phyloP scores from a whole-genome alignment of 2,888 invertebrate genomes.

The Steinernema hermaphroditum region DNA sequence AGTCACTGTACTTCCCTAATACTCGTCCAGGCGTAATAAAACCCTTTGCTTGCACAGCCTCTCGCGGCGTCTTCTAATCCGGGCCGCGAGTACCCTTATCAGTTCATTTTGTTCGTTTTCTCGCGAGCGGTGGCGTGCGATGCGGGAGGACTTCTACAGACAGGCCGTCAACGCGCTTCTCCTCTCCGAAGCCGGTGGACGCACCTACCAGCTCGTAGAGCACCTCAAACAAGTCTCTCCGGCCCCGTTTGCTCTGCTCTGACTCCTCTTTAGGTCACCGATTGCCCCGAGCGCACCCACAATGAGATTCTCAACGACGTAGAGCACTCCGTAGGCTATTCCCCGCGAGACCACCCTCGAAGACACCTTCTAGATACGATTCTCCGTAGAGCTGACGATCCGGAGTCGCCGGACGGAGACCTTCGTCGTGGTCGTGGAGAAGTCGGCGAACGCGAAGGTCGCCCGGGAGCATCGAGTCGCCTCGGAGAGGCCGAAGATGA shows the following conservation, averaged over 20 bases:
- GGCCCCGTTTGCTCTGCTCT: background rate
- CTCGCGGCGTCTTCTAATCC: constrained; percentile 16
- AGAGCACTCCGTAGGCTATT: constrained; percentile 15
- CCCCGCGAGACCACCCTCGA: background rate
- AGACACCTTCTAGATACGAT: constrained; percentile 2
- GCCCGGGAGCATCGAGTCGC: background rate
- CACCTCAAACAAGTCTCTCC: constrained; percentile 9
- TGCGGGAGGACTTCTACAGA: constrained; percentile 27
- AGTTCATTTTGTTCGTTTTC: background rate
- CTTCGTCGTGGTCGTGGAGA: constrained; percentile 21
- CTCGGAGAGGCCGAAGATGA: background rate
- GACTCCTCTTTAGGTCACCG: background rate
- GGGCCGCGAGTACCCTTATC: constrained; percentile 5
- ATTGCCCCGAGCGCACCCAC: background rate
- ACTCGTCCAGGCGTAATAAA: constrained; percentile 21
- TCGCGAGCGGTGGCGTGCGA: background rate
- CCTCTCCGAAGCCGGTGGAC: constrained; percentile 11
- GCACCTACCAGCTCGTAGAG: constrained; percentile 21
- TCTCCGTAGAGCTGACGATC: constrained; percentile 4
- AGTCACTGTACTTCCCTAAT: no score
- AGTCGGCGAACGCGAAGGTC: constrained; percentile 21
- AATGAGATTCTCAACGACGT: constrained; percentile 25
- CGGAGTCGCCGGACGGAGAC: background rate
- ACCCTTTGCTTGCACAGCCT: constrained; percentile 12
- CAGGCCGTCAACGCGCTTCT: constrained; percentile 24